A percentile compares a stretch with the other conserved stretches of the same genome.
These are phyloP conservation scores for Drosophila burlai DNA, from an alignment of 1,140 invertebrate genomes.

Conservation along the genomic window DNA sequence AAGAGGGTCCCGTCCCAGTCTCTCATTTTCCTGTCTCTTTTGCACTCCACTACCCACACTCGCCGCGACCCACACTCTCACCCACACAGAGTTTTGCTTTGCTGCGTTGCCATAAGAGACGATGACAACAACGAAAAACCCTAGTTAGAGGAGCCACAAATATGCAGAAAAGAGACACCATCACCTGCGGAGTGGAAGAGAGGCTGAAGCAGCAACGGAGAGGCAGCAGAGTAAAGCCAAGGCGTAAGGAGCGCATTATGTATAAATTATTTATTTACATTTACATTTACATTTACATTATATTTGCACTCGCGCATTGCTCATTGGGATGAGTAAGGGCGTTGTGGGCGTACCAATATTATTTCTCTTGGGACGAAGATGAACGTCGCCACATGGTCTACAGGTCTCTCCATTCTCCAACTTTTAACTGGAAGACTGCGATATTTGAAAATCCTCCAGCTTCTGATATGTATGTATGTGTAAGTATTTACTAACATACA, in stretches of 20 bases:
- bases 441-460: not conserved
- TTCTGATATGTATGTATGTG: slow-evolving; percentile 1
- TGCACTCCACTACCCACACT: slow-evolving; percentile 20
- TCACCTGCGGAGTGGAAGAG: slow-evolving; percentile 29
- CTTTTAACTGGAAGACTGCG: slow-evolving; percentile 3
- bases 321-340: slow-evolving; percentile 10
- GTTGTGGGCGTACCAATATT: slow-evolving; percentile 19
- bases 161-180: slow-evolving; percentile 40
- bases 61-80: slow-evolving; percentile 31
- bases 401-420: slow-evolving; percentile 8
- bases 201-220: slow-evolving; percentile 23
- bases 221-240: slow-evolving; percentile 30
- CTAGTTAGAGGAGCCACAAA: slow-evolving; percentile 26
- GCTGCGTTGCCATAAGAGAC: slow-evolving; percentile 53
- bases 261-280: slow-evolving; percentile 83
- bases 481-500: no score
- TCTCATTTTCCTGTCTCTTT: slow-evolving; percentile 36
- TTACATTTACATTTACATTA: slow-evolving; percentile 82
- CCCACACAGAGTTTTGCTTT: slow-evolving; percentile 36
- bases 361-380: slow-evolving; percentile 19
- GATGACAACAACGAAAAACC: slow-evolving; percentile 15
- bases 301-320: slow-evolving; percentile 56
- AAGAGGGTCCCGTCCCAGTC: slow-evolving; percentile 5
- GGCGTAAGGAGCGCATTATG: slow-evolving; percentile 65
- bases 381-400: slow-evolving; percentile 58